These are phyloP conservation scores for Chiroxiphia lanceolata DNA, from an alignment of 2,797 vertebrate genomes.

Conservation along the genomic window DNA sequence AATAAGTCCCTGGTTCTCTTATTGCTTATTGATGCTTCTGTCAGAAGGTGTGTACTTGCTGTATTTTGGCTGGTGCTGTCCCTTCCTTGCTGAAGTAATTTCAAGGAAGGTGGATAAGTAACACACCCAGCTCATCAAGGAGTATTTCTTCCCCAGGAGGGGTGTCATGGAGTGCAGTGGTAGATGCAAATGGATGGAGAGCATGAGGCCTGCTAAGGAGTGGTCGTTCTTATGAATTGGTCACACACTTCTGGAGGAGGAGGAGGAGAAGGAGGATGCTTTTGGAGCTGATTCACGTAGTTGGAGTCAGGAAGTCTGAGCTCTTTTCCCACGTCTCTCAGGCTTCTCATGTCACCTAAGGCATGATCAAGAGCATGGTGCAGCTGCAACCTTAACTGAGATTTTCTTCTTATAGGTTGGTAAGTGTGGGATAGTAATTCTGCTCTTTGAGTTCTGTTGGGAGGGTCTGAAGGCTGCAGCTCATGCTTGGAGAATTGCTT, in stretches of 20 bases:
- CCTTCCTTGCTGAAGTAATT: neutral
- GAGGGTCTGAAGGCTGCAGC: neutral
- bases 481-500: accelerated
- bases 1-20: neutral
- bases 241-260: neutral
- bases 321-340: neutral
- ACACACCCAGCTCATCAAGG: neutral
- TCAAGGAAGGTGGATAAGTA: neutral
- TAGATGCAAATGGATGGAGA: neutral
- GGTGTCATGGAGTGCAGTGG: neutral
- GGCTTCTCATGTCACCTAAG: neutral
- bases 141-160: neutral
- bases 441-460: neutral
- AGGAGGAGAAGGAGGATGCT: neutral
- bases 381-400: neutral
- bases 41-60: neutral
- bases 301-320: slow-evolving; percentile 4
- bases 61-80: neutral
- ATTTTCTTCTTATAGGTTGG: neutral
- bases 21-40: neutral
- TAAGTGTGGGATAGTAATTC: neutral
- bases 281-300: neutral
- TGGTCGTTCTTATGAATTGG: neutral
- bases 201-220: neutral
- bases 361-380: neutral